phyloP scores from a whole-genome alignment of 2,113 vertebrate genomes.

The Pardalotus punctatus region DNA sequence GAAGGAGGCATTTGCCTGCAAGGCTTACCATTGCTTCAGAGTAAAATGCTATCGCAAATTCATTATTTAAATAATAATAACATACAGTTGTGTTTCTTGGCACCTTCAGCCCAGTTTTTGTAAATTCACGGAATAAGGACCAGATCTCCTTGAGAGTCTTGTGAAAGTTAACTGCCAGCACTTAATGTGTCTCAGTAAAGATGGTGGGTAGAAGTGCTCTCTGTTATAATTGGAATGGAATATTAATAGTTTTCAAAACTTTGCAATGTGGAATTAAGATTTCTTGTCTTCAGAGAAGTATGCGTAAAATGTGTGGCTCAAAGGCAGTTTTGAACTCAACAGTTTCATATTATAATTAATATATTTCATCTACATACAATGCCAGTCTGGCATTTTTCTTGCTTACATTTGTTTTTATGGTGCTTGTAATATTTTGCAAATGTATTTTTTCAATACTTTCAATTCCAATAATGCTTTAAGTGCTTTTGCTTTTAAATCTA shows the following conservation, averaged over 20 bases:
- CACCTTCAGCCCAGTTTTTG: background rate
- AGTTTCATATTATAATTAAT: conserved; percentile 34
- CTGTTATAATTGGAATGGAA: background rate
- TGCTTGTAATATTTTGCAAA: background rate
- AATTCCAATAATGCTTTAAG: background rate
- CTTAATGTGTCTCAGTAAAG: background rate
- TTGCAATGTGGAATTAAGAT: background rate
- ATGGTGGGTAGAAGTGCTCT: background rate
- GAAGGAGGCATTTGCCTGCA: background rate
- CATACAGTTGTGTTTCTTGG: conserved; percentile 37
- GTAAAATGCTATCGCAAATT: conserved; percentile 1
- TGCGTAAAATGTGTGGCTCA: conserved; percentile 9
- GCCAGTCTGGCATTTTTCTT: conserved; percentile 1
- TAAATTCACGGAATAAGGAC: conserved; percentile 4
- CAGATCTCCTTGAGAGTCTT: conserved; percentile 11
- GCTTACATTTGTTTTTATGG: background rate
- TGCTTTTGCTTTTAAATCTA: conserved; percentile 20
- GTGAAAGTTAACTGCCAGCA: conserved; percentile 40
- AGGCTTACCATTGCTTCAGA: background rate
- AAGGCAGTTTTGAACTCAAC: background rate
- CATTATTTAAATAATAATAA: conserved; percentile 43
- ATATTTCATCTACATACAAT: background rate
- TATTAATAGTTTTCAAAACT: background rate
- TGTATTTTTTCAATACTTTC: background rate
- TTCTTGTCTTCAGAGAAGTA: background rate